These are phyloP conservation scores for Drosophila pandora DNA, from an alignment of 1,140 invertebrate genomes.

Conservation along the genomic window DNA sequence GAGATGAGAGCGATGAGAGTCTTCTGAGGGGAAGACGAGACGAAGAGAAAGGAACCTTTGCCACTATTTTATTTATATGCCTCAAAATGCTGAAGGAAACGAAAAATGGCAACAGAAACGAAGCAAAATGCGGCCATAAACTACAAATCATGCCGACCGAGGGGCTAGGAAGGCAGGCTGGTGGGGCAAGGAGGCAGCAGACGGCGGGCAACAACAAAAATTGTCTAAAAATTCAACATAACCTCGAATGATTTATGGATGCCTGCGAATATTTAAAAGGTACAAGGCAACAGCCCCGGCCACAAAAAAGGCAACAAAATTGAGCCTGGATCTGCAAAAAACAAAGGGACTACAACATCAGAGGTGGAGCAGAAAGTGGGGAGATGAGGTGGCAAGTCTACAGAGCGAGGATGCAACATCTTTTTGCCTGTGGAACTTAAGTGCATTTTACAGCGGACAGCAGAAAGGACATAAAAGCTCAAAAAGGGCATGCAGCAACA, in stretches of 20 bases:
- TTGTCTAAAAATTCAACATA: conserved; percentile 82
- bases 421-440: conserved; percentile 61
- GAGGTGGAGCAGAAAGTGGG: too few relatives aligned
- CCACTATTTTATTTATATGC: conserved; percentile 76
- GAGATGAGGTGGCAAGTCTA: not conserved
- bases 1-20: conserved; percentile 36
- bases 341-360: conserved; percentile 44
- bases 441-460: conserved; percentile 73
- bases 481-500: conserved; percentile 71
- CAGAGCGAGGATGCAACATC: conserved; percentile 35
- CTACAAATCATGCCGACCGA: conserved; percentile 74
- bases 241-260: conserved; percentile 81
- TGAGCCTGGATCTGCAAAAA: conserved; percentile 46
- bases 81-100: conserved; percentile 59
- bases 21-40: conserved; percentile 5
- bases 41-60: conserved; percentile 49
- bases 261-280: conserved; percentile 81
- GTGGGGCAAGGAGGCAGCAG: conserved; percentile 25
- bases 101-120: conserved; percentile 36
- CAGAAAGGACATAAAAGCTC: conserved; percentile 80
- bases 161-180: conserved; percentile 5
- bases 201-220: conserved; percentile 62
- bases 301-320: conserved; percentile 40
- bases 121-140: conserved; percentile 72
- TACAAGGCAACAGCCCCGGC: conserved; percentile 46